Percentiles rank a stretch among this genome's conserved stretches.
Evolutionary conservation across 2,888 invertebrate species (phyloP).

Genomic region (Aporophyla lueneburgensis): DNA sequence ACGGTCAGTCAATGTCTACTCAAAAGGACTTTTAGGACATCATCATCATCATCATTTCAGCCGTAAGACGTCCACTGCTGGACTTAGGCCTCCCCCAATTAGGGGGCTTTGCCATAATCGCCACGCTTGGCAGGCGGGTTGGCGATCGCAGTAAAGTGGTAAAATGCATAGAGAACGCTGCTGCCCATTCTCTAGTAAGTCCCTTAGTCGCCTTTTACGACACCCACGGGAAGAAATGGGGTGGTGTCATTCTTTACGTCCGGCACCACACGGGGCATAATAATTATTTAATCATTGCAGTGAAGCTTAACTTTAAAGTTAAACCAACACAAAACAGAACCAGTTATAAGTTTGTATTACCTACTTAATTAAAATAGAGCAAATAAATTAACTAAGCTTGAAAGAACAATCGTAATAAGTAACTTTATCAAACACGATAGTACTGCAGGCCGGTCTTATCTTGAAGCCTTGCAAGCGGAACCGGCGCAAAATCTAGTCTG

Average conservation of each 20-base stretch:
- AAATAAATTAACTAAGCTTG: conserved; percentile 51
- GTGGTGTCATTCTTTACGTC: no score
- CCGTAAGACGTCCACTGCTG: no score
- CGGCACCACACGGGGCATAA: no score
- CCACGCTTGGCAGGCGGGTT: no score
- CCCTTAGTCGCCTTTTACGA: no score
- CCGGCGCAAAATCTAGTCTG: conserved; percentile 45
- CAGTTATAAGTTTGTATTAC: conserved; percentile 25
- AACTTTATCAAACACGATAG: conserved; percentile 53
- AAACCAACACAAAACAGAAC: conserved; percentile 13
- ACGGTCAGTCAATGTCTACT: background rate
- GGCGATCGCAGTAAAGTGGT: no score
- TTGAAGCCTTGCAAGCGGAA: conserved; percentile 46
- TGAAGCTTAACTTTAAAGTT: conserved; percentile 8
- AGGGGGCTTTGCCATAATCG: no score
- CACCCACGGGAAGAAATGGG: no score
- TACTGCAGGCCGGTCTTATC: conserved; percentile 47
- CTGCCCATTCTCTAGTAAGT: no score
- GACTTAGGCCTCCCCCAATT: no score
- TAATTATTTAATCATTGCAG: background rate
- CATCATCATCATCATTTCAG: no score
- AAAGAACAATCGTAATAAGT: conserved; percentile 42
- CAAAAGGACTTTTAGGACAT: background rate
- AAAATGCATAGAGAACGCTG: no score
- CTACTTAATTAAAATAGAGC: conserved; percentile 39